Conservation (phyloP, 2,113 vertebrate genomes). For the human (Homo sapiens) region GRCh38 chr1:53793001-53793500, state of each 20-base stretch:
- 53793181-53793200: background rate
- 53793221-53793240: slow-evolving; percentile 97
- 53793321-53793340: slow-evolving; percentile 38
- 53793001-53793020: background rate
- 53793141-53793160: background rate
- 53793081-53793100: background rate
- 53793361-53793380: slow-evolving; percentile 39
- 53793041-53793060: background rate
- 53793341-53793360: slow-evolving; percentile 22
- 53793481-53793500: background rate
- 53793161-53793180: background rate
- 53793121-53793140: background rate
- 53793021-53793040: background rate
- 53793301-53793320: slow-evolving; percentile 24
- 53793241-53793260: slow-evolving; percentile 95
- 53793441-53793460: slow-evolving; percentile 11
- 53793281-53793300: slow-evolving; percentile 79
- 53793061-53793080: background rate
- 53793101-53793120: background rate
- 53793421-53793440: background rate
- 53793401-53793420: slow-evolving; percentile 28
- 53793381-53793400: background rate
- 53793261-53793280: slow-evolving; percentile 95
- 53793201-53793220: background rate
- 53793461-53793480: background rate